Percentiles rank a stretch among this genome's conserved stretches.
These are phyloP conservation scores for Adelognathus sp. DNA, from an alignment of 2,888 invertebrate species.

Conservation along the genomic window DNA sequence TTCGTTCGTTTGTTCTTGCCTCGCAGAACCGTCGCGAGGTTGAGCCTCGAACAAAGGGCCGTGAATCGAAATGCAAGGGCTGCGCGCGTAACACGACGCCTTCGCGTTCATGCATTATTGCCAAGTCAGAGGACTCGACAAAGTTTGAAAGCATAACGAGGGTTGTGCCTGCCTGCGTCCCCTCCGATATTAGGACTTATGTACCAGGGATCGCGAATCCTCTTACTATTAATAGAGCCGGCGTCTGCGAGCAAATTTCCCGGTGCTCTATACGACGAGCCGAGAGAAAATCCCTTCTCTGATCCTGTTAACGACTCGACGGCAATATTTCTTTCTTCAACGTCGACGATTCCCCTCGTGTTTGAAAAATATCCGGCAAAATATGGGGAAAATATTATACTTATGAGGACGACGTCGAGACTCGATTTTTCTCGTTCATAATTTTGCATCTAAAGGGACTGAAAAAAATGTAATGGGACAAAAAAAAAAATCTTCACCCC, in stretches of 20 bases:
- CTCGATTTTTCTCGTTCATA: neutral
- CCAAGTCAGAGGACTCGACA: constrained; percentile 30
- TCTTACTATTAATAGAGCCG: constrained; percentile 44
- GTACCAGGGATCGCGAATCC: constrained; percentile 6
- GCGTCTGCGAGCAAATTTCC: neutral
- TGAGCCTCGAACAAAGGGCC: neutral
- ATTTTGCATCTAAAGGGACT: too few relatives aligned
- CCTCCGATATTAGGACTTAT: neutral
- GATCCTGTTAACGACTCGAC: constrained; percentile 11
- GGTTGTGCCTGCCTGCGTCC: neutral
- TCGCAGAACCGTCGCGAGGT: neutral
- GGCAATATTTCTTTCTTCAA: neutral
- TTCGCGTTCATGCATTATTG: constrained; percentile 36
- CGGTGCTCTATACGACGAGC: neutral
- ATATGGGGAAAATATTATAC: neutral
- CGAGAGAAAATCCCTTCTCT: constrained; percentile 22
- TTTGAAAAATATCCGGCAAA: neutral
- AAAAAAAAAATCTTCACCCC: too few relatives aligned
- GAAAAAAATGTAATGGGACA: too few relatives aligned
- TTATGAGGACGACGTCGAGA: neutral
- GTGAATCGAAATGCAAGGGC: constrained; percentile 36
- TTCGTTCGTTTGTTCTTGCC: neutral
- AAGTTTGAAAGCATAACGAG: neutral
- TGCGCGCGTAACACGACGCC: constrained; percentile 24
- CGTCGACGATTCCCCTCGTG: neutral